Evolutionary conservation across 2,113 vertebrate species (phyloP), one percentile per base, ranked within the genome.

Genomic region (Hyaena hyaena): DNA sequence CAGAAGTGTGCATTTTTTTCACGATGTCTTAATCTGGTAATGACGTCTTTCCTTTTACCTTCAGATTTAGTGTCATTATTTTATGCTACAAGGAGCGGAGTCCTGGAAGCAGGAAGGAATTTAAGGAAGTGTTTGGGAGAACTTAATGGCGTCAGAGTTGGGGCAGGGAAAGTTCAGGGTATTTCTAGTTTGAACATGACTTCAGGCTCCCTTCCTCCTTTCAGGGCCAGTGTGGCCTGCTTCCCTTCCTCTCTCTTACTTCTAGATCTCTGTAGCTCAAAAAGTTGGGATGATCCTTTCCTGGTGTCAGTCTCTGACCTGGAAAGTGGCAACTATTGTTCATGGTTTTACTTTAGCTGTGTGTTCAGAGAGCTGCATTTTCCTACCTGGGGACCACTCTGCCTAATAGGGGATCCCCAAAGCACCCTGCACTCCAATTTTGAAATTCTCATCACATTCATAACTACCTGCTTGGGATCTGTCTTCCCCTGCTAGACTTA

Each of bases 11-110:
- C 93, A 76, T 97, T 97, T 98, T 55, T 89, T 87, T 11, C 74
- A 96, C 88, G 90, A 97, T 80, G 80, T 97, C 95, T 97, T 98
- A 97, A 98, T 84, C 94, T 93, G 94, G 31, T 83, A 98, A 97
- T 96, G 95, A 95, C 81, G 90, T 97, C 97, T 97, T 96, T 88
- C 92, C 65, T 96, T 93, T 89, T 97, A 97, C 94, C 92, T 93
- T 97, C 90, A 53, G 90, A 89, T 77, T 71, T 96, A 66, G 93
- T 39, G 16, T 74, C 81, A 66, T 61, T 91, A 86, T 94, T 97
- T 93, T 82, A 93, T 16, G 88, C 76, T 87, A 84, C 1, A 0
- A 4, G 73, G 12, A 68, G 2, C 43, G 39, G 66, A 81, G 80
- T 76, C 55, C 66, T 4, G 43, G 84, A 87, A 97, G 53, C 61